A percentile compares a stretch with the other conserved stretches of the same genome.
Evolutionary conservation across 2,113 vertebrate genomes (phyloP).

Genomic region (Cariama cristata): DNA sequence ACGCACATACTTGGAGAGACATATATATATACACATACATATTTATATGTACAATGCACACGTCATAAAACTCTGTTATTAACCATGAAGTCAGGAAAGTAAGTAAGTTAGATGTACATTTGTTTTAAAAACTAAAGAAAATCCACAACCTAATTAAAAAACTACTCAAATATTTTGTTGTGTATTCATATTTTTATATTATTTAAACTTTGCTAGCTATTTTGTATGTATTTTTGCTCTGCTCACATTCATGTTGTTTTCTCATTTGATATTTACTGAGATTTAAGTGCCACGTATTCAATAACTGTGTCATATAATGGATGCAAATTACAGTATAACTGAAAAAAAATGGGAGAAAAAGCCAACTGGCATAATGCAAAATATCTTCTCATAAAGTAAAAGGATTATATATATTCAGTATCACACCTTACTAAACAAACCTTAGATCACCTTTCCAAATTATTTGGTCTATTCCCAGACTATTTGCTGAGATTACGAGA

Average conservation of each 20-base stretch:
- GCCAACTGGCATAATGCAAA: background rate
- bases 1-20: fast-evolving
- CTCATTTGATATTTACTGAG: background rate
- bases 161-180: background rate
- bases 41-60: background rate
- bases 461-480: background rate
- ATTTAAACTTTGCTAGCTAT: background rate
- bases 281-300: background rate
- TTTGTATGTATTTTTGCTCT: background rate
- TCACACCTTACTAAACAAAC: background rate
- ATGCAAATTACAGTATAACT: background rate
- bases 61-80: background rate
- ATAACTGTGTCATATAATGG: background rate
- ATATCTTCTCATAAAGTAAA: background rate
- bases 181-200: background rate
- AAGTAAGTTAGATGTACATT: background rate
- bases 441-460: background rate
- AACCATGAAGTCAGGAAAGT: background rate
- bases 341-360: background rate
- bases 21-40: background rate
- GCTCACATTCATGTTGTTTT: background rate
- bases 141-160: background rate
- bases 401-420: background rate
- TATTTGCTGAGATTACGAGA: background rate
- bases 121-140: background rate